These are phyloP conservation scores for Drosophila asahinai DNA, from an alignment of 1,140 invertebrate genomes.

Conservation along the genomic window DNA sequence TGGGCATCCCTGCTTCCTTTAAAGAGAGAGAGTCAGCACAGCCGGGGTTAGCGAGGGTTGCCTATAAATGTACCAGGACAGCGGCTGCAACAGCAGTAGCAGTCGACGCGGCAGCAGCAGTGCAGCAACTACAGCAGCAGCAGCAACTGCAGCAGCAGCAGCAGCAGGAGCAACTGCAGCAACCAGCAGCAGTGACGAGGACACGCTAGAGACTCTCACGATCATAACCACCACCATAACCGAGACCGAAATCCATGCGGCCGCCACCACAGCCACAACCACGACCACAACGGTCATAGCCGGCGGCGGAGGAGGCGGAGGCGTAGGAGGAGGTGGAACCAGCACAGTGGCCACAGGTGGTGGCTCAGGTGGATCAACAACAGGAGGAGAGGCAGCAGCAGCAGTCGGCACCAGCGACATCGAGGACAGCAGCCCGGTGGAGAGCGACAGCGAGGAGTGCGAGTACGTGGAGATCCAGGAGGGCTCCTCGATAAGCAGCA, in stretches of 20 bases:
- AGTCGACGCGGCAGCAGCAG: constrained; percentile 75
- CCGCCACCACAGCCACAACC: constrained; percentile 46
- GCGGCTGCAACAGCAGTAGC: constrained; percentile 83
- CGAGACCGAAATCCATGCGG: constrained; percentile 55
- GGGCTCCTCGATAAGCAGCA: constrained; percentile 23
- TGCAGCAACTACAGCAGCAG: constrained; percentile 59
- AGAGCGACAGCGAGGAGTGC: constrained; percentile 44
- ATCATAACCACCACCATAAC: constrained; percentile 70
- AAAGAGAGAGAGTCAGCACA: background rate
- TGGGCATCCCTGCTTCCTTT: constrained; percentile 1
- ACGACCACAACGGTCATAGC: constrained; percentile 51
- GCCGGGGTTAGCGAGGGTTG: constrained; percentile 53
- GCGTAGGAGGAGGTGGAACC: constrained; percentile 39
- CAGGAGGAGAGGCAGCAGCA: constrained; percentile 15
- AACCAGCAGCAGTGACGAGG: constrained; percentile 47
- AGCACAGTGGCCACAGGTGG: constrained; percentile 25
- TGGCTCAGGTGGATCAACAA: background rate
- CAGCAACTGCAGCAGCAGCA: constrained; percentile 41
- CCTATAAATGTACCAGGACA: constrained; percentile 85
- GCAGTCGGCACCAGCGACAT: constrained; percentile 23
- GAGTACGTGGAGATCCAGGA: constrained; percentile 51
- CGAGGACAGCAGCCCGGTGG: constrained; percentile 35
- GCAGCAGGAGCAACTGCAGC: constrained; percentile 34
- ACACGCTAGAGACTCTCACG: constrained; percentile 58
- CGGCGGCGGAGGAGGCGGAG: constrained; percentile 34